phyloP scores from a whole-genome alignment of 2,888 invertebrate genomes.

The Smittia sp. region DNA sequence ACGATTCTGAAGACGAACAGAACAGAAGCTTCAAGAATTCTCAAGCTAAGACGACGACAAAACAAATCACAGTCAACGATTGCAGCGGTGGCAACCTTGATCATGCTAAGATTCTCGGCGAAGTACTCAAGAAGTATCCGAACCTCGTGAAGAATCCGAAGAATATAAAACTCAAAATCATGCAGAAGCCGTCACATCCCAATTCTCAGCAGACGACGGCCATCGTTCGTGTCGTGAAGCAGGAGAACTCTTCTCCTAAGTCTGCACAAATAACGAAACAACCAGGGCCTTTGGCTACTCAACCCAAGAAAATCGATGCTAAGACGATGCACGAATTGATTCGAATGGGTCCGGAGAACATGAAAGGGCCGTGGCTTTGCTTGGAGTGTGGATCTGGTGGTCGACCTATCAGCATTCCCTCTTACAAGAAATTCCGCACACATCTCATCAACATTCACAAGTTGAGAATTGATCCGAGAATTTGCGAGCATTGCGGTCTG shows the following conservation, averaged over 20 bases:
- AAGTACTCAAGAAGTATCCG: slow-evolving; percentile 84
- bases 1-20: slow-evolving; percentile 45
- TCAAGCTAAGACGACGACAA: slow-evolving; percentile 46
- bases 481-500: slow-evolving; percentile 84
- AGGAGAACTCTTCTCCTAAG: slow-evolving; percentile 37
- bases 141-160: slow-evolving; percentile 83
- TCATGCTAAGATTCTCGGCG: slow-evolving; percentile 84
- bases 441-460: slow-evolving; percentile 79
- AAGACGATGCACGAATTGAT: slow-evolving; percentile 62
- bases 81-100: slow-evolving; percentile 56
- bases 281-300: slow-evolving; percentile 45
- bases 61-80: slow-evolving; percentile 48
- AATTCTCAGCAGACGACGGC: slow-evolving; percentile 46
- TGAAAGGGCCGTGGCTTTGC: slow-evolving; percentile 78
- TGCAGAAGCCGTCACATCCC: slow-evolving; percentile 58
- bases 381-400: slow-evolving; percentile 69
- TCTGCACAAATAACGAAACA: slow-evolving; percentile 42
- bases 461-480: slow-evolving; percentile 70
- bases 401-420: slow-evolving; percentile 68
- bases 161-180: slow-evolving; percentile 81
- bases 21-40: slow-evolving; percentile 48
- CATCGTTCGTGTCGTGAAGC: slow-evolving; percentile 25
- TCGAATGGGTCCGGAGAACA: slow-evolving; percentile 61
- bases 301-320: slow-evolving; percentile 59
- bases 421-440: slow-evolving; percentile 74